phyloP scores from a whole-genome alignment of 1,140 invertebrate genomes.

The Bombus turneri region DNA sequence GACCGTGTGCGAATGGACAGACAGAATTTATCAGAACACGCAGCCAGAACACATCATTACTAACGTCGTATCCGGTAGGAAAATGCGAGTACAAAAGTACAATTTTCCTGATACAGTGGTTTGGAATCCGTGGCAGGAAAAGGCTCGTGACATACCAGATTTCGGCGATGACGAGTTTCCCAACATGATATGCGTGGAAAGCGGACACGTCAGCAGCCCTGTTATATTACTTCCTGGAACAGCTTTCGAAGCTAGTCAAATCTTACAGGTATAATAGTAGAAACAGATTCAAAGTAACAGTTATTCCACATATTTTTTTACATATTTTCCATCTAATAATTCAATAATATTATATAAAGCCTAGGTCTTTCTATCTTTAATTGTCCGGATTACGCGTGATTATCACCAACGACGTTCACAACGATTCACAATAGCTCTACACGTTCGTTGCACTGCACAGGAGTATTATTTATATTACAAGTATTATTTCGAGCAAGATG shows the following conservation, averaged over 20 bases:
- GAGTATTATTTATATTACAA: too few relatives aligned
- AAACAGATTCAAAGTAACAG: accelerated
- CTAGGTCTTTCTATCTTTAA: too few relatives aligned
- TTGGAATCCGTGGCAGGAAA: conserved; percentile 98
- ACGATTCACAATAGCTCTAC: too few relatives aligned
- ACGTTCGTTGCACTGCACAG: too few relatives aligned
- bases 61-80: conserved; percentile 94
- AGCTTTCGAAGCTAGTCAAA: conserved; percentile 93
- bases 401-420: too few relatives aligned
- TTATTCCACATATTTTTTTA: too few relatives aligned
- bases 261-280: conserved; percentile 86
- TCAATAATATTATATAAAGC: too few relatives aligned
- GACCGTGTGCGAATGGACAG: conserved; percentile 94
- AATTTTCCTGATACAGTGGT: conserved; percentile 97
- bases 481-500: too few relatives aligned
- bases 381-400: too few relatives aligned
- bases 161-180: conserved; percentile 97
- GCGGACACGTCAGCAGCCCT: conserved; percentile 93
- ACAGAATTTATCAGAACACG: conserved; percentile 96
- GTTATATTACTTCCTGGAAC: conserved; percentile 93
- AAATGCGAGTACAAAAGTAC: conserved; percentile 96
- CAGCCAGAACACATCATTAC: conserved; percentile 96
- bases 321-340: too few relatives aligned
- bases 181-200: conserved; percentile 97
- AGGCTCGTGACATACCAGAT: conserved; percentile 95